Evolutionary conservation across 1,140 invertebrate species (phyloP), one percentile per base, ranked within the genome.

Genomic region (Listronotus oregonensis): DNA sequence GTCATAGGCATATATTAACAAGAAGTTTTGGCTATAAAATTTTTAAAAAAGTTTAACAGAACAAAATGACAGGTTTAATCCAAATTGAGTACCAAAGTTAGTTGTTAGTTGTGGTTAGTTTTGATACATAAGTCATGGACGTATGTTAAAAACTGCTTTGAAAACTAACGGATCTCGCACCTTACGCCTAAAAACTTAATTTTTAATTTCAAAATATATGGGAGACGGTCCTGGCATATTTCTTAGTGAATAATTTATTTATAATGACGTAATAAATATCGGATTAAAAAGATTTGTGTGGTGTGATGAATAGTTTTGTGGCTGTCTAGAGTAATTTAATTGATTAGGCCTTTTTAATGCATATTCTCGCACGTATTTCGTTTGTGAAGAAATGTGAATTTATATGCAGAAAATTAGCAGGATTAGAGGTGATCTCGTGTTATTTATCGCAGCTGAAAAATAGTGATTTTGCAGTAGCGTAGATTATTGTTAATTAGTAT

Each of bases 251-350:
- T 75, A 77, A 77, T 77, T 77, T 77, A 77, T 77, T 75, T 75
- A 73, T 77, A 76, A 77, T 76, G 73, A 74, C 70, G 71, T 69
- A 72, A 76, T 77, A 77, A 77, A 77, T 76, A 76, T 70, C 72
- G 73, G 75, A 77, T 77, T 77, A 77, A 73, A 72, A 73, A 74
- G 75, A 77, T 77, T 77, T 75, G 75, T 75, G 74, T 74, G 73
- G 75, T 76, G 71, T 76, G 74, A 76, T 77, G 71, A 74, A 77
- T 76, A 70, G 68, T 63, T 40, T 55, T 40, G 56, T 32, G 66
- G 49, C 71, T 65, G 67, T 69, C 67, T 39, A 32, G 60, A 52
- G 59, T 64, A 67, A 70, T 70, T 71, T 71, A 71, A 71, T 71
- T 71, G 69, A 71, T 71, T 71, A 66, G 58, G 51, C 40, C 47